phyloP scores from a whole-genome alignment of 2,797 vertebrate species.

The Pogonophryne albipinna region DNA sequence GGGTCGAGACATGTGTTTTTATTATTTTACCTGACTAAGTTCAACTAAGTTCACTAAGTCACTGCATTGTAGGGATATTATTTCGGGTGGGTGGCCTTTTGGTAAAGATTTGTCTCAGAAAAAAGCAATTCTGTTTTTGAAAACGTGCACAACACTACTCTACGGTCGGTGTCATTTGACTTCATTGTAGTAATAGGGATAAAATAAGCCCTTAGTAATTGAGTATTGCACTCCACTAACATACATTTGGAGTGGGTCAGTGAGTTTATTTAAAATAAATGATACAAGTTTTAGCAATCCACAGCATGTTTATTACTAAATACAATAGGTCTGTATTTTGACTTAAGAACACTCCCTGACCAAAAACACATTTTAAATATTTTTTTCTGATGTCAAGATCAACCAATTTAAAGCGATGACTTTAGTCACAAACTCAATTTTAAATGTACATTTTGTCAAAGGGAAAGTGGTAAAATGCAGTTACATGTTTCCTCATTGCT shows the following conservation, averaged over 20 bases:
- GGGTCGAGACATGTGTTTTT: constrained; percentile 29
- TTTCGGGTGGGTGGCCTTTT: constrained; percentile 47
- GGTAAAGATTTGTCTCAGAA: constrained; percentile 38
- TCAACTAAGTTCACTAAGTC: constrained; percentile 49
- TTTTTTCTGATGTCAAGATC: background rate
- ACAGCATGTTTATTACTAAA: background rate
- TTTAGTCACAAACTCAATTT: background rate
- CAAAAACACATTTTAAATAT: background rate
- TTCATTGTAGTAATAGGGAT: constrained; percentile 26
- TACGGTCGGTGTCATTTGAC: constrained; percentile 32
- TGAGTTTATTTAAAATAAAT: constrained; percentile 1
- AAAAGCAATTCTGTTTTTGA: constrained; percentile 38
- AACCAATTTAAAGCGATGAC: background rate
- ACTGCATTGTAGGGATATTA: constrained; percentile 43
- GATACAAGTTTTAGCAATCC: background rate
- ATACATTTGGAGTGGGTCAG: background rate
- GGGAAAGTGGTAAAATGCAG: background rate
- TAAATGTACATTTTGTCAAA: background rate
- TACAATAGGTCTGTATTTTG: background rate
- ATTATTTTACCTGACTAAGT: constrained; percentile 47
- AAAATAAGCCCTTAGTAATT: constrained; percentile 12
- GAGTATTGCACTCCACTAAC: constrained; percentile 3
- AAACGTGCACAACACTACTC: constrained; percentile 24
- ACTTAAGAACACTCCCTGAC: background rate
- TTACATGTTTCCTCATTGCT: background rate